Conservation (phyloP, 2,113 vertebrate species). For the Galeopterus variegatus region DNA sequence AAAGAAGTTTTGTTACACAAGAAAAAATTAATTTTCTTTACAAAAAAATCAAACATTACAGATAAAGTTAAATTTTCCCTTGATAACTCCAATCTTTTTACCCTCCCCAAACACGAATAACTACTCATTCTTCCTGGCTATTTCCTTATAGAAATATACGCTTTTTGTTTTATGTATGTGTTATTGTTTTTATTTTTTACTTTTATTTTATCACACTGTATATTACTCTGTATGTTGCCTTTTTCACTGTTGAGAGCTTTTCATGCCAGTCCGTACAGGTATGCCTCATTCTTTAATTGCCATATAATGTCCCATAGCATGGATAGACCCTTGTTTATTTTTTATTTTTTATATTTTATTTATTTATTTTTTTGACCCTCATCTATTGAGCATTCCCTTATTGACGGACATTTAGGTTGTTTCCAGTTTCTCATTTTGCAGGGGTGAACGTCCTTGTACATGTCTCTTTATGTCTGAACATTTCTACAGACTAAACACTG, state of each 20-base stretch:
- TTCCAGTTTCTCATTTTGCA: slow-evolving; percentile 21
- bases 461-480: not conserved
- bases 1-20: not conserved
- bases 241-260: not conserved
- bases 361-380: not conserved
- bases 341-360: too few species aligned
- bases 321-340: not conserved
- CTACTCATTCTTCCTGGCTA: not conserved
- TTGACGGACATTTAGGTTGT: not conserved
- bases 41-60: not conserved
- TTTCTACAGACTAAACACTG: not conserved
- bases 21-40: slow-evolving; percentile 21
- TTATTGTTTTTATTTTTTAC: not conserved
- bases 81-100: not conserved
- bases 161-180: not conserved
- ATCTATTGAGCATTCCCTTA: not conserved
- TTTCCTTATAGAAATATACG: not conserved
- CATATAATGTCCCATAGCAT: not conserved
- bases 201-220: not conserved
- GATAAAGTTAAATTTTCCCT: slow-evolving; percentile 18
- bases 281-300: not conserved
- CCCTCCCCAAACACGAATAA: not conserved
- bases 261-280: not conserved
- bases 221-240: not conserved
- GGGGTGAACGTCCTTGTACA: not conserved